Percentiles rank a stretch among this genome's conserved stretches.
phyloP scores from a whole-genome alignment of 2,113 vertebrate genomes.

The Barnardius zonarius region DNA sequence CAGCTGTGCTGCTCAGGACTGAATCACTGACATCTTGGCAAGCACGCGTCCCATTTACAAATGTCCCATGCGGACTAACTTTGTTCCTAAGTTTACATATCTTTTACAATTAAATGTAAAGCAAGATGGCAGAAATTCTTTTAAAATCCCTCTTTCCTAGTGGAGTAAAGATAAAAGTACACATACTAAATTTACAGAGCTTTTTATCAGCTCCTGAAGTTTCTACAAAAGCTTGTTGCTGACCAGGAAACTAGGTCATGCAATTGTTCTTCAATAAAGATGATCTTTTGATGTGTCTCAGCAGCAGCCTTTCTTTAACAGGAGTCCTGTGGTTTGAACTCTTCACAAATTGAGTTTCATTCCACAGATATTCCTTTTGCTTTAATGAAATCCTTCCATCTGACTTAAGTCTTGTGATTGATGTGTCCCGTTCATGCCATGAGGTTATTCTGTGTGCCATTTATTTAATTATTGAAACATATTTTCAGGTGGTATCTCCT shows the following conservation, averaged over 20 bases:
- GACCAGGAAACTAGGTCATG: conserved; percentile 71
- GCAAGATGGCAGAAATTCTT: conserved; percentile 11
- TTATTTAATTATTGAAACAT: conserved; percentile 19
- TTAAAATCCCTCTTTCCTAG: not conserved
- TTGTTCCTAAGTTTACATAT: not conserved
- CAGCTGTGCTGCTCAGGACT: not conserved
- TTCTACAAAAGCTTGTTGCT: conserved; percentile 61
- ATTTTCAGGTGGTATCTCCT: not conserved
- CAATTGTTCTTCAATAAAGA: conserved; percentile 71
- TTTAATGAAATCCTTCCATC: conserved; percentile 40
- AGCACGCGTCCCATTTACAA: not conserved
- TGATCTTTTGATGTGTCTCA: conserved; percentile 67
- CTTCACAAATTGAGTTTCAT: conserved; percentile 50
- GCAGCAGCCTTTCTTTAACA: conserved; percentile 53
- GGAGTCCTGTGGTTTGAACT: conserved; percentile 36
- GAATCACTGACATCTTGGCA: not conserved
- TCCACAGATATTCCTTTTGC: conserved; percentile 28
- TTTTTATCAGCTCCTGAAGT: conserved; percentile 68
- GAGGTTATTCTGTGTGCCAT: not conserved
- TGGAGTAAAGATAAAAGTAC: conserved; percentile 46
- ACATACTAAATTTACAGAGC: conserved; percentile 23
- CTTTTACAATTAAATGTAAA: conserved; percentile 26
- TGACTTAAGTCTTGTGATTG: conserved; percentile 29
- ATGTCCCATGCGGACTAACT: not conserved
- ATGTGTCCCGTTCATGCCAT: conserved; percentile 1